Conservation (phyloP, 2,888 invertebrate genomes). For the Macrosiphum euphorbiae region DNA sequence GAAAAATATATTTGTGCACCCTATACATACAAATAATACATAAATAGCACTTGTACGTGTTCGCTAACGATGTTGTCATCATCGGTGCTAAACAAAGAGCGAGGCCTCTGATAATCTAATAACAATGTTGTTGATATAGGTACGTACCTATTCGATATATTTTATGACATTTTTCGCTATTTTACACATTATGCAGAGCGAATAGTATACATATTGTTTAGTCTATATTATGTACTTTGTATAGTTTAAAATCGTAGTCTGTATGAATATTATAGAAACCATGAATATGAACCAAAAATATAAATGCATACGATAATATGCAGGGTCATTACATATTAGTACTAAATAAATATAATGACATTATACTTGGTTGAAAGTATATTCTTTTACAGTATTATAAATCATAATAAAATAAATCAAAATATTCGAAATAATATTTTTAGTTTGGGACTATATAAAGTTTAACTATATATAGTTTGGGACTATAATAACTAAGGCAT, state of each 20-base stretch:
- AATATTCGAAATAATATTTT: not conserved
- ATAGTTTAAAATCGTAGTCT: not conserved
- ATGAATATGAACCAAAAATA: not conserved
- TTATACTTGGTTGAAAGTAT: not conserved
- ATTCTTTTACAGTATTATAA: not conserved
- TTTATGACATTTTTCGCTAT: constrained; percentile 13
- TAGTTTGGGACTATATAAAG: not conserved
- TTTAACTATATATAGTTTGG: no score
- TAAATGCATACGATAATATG: not conserved
- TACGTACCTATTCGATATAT: not conserved
- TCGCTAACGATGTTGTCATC: constrained; percentile 43
- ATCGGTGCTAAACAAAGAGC: constrained; percentile 39
- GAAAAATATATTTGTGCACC: not conserved
- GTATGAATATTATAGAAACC: not conserved
- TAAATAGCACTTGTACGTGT: constrained; percentile 41
- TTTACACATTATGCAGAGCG: not conserved
- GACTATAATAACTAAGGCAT: not conserved
- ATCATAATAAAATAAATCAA: not conserved
- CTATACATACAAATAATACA: constrained; percentile 13
- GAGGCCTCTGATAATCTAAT: constrained; percentile 34
- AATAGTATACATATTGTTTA: not conserved
- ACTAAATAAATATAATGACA: not conserved
- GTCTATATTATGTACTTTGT: not conserved
- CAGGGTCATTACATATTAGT: not conserved
- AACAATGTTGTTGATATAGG: constrained; percentile 33